Evolutionary conservation across 2,888 invertebrate species (phyloP).

Genomic region (Cryptocephalus primarius): DNA sequence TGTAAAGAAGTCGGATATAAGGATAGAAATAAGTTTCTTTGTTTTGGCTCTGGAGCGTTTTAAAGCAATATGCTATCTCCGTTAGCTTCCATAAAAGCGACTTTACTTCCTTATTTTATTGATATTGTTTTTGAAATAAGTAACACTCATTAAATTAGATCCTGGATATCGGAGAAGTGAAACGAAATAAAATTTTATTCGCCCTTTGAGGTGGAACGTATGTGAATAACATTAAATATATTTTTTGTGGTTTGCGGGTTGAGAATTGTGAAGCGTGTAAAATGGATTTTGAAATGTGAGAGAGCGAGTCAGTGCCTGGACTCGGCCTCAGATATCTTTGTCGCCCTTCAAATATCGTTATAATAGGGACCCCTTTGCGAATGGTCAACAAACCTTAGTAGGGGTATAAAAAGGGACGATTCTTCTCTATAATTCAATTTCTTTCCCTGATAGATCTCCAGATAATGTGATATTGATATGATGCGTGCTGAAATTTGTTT

Average conservation of each 20-base stretch:
- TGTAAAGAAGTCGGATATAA: constrained; percentile 10
- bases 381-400: constrained; percentile 33
- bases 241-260: constrained; percentile 11
- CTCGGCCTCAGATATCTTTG: constrained; percentile 31
- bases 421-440: constrained; percentile 36
- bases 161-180: constrained; percentile 18
- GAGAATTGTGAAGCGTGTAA: constrained; percentile 33
- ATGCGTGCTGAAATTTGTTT: constrained; percentile 27
- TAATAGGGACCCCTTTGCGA: constrained; percentile 27
- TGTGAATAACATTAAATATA: constrained; percentile 24
- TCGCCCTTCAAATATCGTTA: constrained; percentile 33
- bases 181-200: constrained; percentile 30
- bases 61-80: constrained; percentile 23
- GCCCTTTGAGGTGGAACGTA: constrained; percentile 17
- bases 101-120: constrained; percentile 26
- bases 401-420: constrained; percentile 31
- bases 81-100: constrained; percentile 22
- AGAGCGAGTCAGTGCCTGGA: constrained; percentile 25
- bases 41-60: constrained; percentile 8
- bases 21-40: constrained; percentile 8
- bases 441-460: constrained; percentile 34
- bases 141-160: constrained; percentile 24
- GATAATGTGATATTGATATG: constrained; percentile 37
- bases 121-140: constrained; percentile 25
- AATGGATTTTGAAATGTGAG: constrained; percentile 35